phyloP scores from a whole-genome alignment of 2,797 vertebrate species.

The Uromys caudimaculatus region DNA sequence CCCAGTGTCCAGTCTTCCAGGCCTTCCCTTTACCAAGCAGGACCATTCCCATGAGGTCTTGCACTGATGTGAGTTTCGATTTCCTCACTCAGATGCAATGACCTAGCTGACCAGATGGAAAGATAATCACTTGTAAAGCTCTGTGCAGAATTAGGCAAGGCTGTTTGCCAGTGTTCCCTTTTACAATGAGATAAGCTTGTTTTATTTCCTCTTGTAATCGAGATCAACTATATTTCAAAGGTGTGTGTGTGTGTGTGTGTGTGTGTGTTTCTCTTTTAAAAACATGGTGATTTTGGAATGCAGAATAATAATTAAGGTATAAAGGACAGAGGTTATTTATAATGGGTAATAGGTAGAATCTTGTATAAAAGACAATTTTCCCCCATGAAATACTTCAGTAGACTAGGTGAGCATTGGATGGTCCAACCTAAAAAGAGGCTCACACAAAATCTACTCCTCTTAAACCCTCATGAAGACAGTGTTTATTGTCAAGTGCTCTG shows the following conservation, averaged over 20 bases:
- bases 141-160: background rate
- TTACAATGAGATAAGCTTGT: background rate
- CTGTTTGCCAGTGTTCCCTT: background rate
- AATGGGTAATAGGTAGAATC: background rate
- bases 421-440: background rate
- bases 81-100: slow-evolving; percentile 10
- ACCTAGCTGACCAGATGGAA: background rate
- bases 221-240: background rate
- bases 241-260: too few relatives aligned
- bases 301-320: slow-evolving; percentile 19
- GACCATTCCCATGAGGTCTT: background rate
- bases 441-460: background rate
- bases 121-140: background rate
- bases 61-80: background rate
- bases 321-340: background rate
- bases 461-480: slow-evolving; percentile 20
- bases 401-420: background rate
- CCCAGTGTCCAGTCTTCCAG: background rate
- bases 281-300: background rate
- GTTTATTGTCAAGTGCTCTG: background rate
- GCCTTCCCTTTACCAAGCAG: background rate
- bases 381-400: background rate
- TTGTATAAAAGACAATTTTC: background rate
- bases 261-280: background rate
- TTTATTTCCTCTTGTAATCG: slow-evolving; percentile 28